Evolutionary conservation across 2,888 invertebrate genomes (phyloP).

Genomic region (Labia minor): DNA sequence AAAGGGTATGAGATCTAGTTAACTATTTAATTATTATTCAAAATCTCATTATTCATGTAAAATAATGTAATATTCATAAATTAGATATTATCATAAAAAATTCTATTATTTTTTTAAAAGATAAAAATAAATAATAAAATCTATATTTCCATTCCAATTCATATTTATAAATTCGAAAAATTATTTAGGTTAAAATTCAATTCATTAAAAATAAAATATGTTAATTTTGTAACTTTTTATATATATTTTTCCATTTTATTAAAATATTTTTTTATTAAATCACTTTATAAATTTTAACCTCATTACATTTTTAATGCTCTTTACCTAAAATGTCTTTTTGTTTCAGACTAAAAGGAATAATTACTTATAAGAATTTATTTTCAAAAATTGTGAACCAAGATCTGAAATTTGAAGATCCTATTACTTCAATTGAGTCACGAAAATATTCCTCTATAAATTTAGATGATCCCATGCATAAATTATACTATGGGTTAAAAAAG

Average conservation of each 20-base stretch:
- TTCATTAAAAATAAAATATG: too few relatives aligned
- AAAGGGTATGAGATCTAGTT: conserved; percentile 35
- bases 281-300: too few relatives aligned
- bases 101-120: too few relatives aligned
- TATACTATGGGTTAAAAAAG: conserved; percentile 69
- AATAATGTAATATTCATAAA: too few relatives aligned
- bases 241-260: neutral
- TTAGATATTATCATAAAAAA: too few relatives aligned
- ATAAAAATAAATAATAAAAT: too few relatives aligned
- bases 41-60: too few relatives aligned
- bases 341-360: conserved; percentile 51
- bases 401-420: conserved; percentile 47
- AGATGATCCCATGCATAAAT: conserved; percentile 54
- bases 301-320: too few relatives aligned
- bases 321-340: conserved; percentile 14
- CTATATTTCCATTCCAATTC: too few relatives aligned
- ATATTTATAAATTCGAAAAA: too few relatives aligned
- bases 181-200: neutral
- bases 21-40: too few relatives aligned
- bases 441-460: conserved; percentile 61
- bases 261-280: neutral
- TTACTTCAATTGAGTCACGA: conserved; percentile 55
- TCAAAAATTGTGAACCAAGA: conserved; percentile 53
- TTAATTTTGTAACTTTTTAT: too few relatives aligned
- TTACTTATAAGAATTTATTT: conserved; percentile 58